These are phyloP conservation scores for Diploscapter pachys DNA, from an alignment of 1,140 invertebrate genomes.

Conservation along the genomic window DNA sequence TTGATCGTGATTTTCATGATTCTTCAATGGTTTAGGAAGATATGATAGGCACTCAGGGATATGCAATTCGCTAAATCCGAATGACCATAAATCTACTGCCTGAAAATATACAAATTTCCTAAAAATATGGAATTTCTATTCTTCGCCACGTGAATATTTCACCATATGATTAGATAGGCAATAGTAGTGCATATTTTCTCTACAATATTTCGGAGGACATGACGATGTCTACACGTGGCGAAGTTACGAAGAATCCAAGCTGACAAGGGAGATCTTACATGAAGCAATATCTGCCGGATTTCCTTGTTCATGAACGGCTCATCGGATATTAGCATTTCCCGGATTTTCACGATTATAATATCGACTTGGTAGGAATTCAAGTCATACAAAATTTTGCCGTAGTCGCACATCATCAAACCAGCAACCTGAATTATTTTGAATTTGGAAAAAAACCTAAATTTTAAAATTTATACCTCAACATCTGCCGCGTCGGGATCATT, in stretches of 20 bases:
- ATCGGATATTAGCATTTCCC: constrained; percentile 22
- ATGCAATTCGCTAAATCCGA: constrained; percentile 26
- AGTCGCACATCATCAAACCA: constrained; percentile 27
- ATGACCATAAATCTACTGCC: constrained; percentile 29
- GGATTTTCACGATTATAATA: constrained; percentile 30
- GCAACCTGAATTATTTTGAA: constrained; percentile 17
- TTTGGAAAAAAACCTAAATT: neutral
- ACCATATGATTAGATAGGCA: too few relatives aligned
- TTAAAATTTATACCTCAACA: constrained; percentile 15
- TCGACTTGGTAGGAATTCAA: constrained; percentile 32
- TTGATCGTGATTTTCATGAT: neutral
- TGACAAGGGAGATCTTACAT: constrained; percentile 6
- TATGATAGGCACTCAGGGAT: constrained; percentile 22
- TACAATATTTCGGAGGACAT: too few relatives aligned
- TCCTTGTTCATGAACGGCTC: constrained; percentile 17
- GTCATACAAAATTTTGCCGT: constrained; percentile 20
- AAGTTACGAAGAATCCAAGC: neutral
- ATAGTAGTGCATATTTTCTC: too few relatives aligned
- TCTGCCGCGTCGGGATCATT: constrained; percentile 30
- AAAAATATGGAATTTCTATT: too few relatives aligned
- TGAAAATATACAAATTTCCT: neutral
- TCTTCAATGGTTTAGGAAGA: neutral
- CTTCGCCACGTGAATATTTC: too few relatives aligned
- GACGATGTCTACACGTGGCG: too few relatives aligned
- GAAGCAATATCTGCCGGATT: constrained; percentile 27